Evolutionary conservation across 2,888 invertebrate species (phyloP), one percentile per base, ranked within the genome.

Genomic region (Clunio marinus): DNA sequence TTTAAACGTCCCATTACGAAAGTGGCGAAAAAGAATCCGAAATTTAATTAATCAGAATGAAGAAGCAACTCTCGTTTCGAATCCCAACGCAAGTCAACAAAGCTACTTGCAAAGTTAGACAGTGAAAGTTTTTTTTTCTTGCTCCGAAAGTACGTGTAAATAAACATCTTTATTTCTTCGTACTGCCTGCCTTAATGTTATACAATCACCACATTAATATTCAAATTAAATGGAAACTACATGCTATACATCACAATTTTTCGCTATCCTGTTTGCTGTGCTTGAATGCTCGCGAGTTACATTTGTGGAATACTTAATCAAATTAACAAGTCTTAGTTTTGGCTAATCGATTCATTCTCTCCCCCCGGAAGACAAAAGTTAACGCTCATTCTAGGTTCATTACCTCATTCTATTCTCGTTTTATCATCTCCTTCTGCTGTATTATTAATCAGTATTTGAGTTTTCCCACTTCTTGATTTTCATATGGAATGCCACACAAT

Each of bases 191-290:
- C 57, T 57, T 5, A 8, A n/a, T 46, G 27, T 66, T 66, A 66
- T 55, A 55, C 55, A 66, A 66, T 66, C 25, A 66, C 27, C 66
- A 27, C 46, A 66, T 66, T 66, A 66, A 66, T 66, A 66, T 66
- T 66, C 66, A 66, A 66, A 66, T 66, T 66, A 66, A 46, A 66
- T 51, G 55, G 28, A 66, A 46, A 66, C 51, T 66, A 66, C 66
- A 55, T 35, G 51, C 66, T 15, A 55, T 66, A 66, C 66, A 66
- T 66, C 55, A 66, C 57, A 57, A 27, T 57, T 57, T 10, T 3
- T 62, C 24, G 25, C 46, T 51, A 28, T 27, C 45, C 27, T 27
- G 7, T 55, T 17, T 45, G 10, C 13, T 62, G 8, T 25, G 41
- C 37, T 15, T 8, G 15, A 27, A 37, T 17, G 15, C 17, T 15